Percentiles rank a stretch among this genome's conserved stretches.
These are phyloP conservation scores for Microhierax caerulescens DNA, from an alignment of 2,797 vertebrate genomes.

Conservation along the genomic window DNA sequence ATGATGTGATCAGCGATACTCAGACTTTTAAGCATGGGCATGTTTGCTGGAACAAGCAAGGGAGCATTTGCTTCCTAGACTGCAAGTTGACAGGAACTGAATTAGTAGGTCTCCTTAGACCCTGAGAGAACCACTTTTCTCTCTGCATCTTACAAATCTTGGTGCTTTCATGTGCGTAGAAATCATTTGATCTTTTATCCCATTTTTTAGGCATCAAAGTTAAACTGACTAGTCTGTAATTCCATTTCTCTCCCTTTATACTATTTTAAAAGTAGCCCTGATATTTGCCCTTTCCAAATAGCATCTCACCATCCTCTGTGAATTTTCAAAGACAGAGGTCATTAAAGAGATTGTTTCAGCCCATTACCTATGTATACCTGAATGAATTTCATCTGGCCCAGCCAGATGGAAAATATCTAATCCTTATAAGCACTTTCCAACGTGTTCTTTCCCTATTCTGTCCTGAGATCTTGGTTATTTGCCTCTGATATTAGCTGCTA, in stretches of 20 bases:
- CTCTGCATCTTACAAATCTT: background rate
- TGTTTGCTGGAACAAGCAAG: background rate
- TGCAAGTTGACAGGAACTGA: background rate
- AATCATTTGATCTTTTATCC: background rate
- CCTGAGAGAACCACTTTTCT: background rate
- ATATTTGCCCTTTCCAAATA: background rate
- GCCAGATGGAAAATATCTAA: background rate
- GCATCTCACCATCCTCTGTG: background rate
- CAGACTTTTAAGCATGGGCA: fast-evolving
- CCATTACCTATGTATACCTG: background rate
- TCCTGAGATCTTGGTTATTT: background rate
- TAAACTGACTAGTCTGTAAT: background rate
- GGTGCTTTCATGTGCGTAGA: fast-evolving
- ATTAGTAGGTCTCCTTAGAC: background rate
- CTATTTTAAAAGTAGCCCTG: background rate
- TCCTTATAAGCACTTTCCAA: background rate
- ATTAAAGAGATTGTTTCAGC: background rate
- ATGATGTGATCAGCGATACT: background rate
- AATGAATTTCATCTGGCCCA: background rate
- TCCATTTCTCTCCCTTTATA: background rate
- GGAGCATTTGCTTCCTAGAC: background rate
- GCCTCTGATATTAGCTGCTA: background rate
- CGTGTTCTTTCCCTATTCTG: background rate
- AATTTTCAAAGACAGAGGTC: background rate
- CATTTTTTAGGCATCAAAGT: background rate